A percentile compares a stretch with the other conserved stretches of the same genome.
Conservation (phyloP, 1,140 invertebrate species). For the Rhyzopertha dominica region DNA sequence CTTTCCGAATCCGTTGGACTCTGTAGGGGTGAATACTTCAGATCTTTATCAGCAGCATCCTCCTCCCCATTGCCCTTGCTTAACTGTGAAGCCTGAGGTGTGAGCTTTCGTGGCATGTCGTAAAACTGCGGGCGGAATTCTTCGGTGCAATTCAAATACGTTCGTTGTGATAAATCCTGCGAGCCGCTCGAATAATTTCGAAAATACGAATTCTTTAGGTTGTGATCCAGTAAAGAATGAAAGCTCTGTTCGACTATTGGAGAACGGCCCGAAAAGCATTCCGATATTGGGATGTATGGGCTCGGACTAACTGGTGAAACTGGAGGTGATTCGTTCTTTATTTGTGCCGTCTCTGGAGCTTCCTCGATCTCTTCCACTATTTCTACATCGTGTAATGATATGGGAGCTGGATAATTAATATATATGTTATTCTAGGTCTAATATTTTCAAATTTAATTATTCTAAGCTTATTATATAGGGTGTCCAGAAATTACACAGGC, state of each 20-base stretch:
- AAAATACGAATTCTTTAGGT: constrained; percentile 22
- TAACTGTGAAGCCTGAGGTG: constrained; percentile 3
- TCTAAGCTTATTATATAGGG: too few species aligned
- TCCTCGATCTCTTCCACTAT: constrained; percentile 24
- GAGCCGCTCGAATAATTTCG: not conserved
- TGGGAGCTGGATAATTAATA: too few species aligned
- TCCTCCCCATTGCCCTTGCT: constrained; percentile 6
- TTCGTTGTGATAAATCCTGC: constrained; percentile 19
- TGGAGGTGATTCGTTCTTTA: constrained; percentile 33
- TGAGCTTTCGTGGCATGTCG: constrained; percentile 49
- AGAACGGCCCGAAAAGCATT: constrained; percentile 76
- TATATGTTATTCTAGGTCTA: too few species aligned
- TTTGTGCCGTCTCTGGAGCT: constrained; percentile 11
- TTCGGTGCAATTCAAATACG: constrained; percentile 30
- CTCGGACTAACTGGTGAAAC: constrained; percentile 40
- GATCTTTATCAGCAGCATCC: constrained; percentile 32
- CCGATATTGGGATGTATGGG: constrained; percentile 79
- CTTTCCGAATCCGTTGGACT: constrained; percentile 56
- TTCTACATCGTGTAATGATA: too few species aligned
- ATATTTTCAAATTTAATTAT: too few species aligned
- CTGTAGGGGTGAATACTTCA: constrained; percentile 44
- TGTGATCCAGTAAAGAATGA: constrained; percentile 28
- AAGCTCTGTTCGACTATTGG: constrained; percentile 35
- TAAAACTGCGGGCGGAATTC: constrained; percentile 48
- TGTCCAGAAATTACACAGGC: too few species aligned